phyloP scores from a whole-genome alignment of 2,888 invertebrate species.

The Melikaiella ostensackeni region DNA sequence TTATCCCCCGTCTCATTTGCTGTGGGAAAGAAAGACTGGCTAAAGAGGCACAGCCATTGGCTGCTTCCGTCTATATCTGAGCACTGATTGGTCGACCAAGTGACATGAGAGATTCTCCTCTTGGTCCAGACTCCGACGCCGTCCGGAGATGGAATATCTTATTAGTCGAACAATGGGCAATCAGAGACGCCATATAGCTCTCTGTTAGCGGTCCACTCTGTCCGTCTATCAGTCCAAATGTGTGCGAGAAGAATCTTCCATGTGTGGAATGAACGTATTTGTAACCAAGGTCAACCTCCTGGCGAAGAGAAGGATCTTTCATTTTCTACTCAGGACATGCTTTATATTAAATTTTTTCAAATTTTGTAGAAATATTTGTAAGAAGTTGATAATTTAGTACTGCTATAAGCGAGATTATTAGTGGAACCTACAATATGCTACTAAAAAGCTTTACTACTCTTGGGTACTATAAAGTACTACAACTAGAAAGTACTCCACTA shows the following conservation, averaged over 20 bases:
- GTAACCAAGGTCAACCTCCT: conserved; percentile 41
- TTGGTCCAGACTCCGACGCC: conserved; percentile 57
- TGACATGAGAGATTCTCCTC: conserved; percentile 41
- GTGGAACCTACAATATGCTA: no score
- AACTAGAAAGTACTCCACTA: no score
- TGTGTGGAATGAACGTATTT: conserved; percentile 38
- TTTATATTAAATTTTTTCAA: neutral
- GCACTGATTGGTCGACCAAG: conserved; percentile 60
- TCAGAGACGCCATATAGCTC: conserved; percentile 72
- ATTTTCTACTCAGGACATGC: neutral
- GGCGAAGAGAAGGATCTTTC: neutral
- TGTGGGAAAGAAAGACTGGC: conserved; percentile 56
- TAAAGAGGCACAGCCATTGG: conserved; percentile 56
- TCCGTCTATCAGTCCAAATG: conserved; percentile 51
- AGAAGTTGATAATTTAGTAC: no score
- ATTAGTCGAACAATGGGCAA: conserved; percentile 76
- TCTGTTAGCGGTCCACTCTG: conserved; percentile 64
- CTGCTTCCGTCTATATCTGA: conserved; percentile 58
- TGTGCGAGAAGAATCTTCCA: conserved; percentile 42
- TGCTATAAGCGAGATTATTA: no score
- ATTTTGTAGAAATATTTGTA: no score
- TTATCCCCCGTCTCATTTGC: conserved; percentile 68
- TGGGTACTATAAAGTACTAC: no score
- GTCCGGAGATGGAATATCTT: conserved; percentile 72
- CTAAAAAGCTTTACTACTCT: no score